A percentile compares a stretch with the other conserved stretches of the same genome.
Conservation (phyloP, 2,888 invertebrate genomes). For the Oligia strigilis region DNA sequence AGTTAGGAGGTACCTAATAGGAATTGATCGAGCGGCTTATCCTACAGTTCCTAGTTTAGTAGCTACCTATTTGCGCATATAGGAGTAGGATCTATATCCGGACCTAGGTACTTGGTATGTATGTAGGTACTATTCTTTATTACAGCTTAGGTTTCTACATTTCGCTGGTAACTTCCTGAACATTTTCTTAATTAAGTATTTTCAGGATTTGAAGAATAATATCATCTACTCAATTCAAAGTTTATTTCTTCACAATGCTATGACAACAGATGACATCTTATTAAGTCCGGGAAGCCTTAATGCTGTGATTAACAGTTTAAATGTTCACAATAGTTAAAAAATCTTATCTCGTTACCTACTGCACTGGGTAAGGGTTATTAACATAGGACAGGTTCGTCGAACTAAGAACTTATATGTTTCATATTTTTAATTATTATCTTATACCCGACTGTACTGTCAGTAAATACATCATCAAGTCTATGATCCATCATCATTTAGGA, state of each 20-base stretch:
- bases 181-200: too few species aligned
- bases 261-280: too few species aligned
- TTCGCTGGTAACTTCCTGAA: too few species aligned
- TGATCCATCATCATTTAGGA: slow-evolving; percentile 79
- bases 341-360: too few species aligned
- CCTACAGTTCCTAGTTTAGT: background rate
- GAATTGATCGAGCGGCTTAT: slow-evolving; percentile 26
- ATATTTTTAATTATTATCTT: background rate
- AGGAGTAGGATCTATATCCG: background rate
- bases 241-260: too few species aligned
- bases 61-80: background rate
- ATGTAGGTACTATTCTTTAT: too few species aligned
- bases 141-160: too few species aligned
- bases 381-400: too few species aligned
- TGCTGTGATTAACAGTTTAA: background rate
- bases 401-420: background rate
- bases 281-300: background rate
- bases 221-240: too few species aligned
- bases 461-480: slow-evolving; percentile 72
- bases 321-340: background rate
- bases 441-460: slow-evolving; percentile 67
- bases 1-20: background rate
- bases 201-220: too few species aligned
- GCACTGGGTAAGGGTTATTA: too few species aligned
- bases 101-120: background rate